Evolutionary conservation across 2,113 vertebrate genomes (phyloP).

Genomic region (Thermophis baileyi): DNA sequence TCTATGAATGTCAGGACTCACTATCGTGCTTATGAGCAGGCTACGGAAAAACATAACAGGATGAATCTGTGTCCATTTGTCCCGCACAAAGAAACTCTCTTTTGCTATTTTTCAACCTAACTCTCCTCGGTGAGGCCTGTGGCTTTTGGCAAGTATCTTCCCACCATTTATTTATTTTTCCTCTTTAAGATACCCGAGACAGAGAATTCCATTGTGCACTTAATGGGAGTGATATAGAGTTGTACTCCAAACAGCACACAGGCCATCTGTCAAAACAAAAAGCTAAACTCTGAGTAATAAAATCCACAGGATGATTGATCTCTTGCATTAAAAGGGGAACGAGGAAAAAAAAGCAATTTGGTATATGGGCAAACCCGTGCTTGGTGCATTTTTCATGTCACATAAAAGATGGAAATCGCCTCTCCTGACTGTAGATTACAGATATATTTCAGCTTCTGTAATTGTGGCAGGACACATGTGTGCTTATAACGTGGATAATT

Average conservation of each 20-base stretch:
- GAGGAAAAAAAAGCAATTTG: conserved; percentile 12
- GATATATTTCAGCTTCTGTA: conserved; percentile 15
- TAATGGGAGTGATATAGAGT: conserved; percentile 1
- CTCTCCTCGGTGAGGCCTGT: background rate
- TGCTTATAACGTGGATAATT: background rate
- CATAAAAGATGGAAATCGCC: conserved; percentile 29
- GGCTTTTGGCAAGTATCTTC: background rate
- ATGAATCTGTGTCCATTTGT: background rate
- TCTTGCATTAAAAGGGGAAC: conserved; percentile 16
- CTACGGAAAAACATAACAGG: background rate
- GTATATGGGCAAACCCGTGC: conserved; percentile 11
- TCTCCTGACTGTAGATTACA: conserved; percentile 20
- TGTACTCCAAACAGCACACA: background rate
- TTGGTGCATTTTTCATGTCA: conserved; percentile 28
- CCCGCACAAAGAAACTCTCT: background rate
- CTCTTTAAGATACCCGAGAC: background rate
- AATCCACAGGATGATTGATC: conserved; percentile 22
- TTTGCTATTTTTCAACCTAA: background rate
- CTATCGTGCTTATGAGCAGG: background rate
- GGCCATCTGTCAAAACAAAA: conserved; percentile 21
- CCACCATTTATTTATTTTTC: background rate
- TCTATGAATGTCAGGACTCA: too few relatives aligned
- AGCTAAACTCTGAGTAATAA: conserved; percentile 30
- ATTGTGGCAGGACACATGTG: background rate
- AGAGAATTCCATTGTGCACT: background rate